Base-by-base conservation (phyloP, 2,113 vertebrate species). In the Campylorhamphus procurvoides region DNA sequence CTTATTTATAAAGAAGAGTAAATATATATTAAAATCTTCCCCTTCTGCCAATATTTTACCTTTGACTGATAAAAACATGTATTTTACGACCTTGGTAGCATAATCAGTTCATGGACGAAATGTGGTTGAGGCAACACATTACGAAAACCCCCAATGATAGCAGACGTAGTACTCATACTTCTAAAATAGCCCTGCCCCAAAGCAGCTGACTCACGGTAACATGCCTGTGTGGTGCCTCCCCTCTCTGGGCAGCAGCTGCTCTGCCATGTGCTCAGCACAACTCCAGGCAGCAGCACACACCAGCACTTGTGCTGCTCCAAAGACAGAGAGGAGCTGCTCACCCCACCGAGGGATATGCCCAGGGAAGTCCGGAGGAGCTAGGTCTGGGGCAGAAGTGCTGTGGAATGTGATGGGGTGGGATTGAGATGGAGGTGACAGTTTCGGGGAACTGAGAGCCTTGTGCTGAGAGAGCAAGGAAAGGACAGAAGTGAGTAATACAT, bases 201-300 rank as follows among this genome's bases (percentile, higher is more conserved):
- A 96, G 95, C 96, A 97, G 96, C 95, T 97, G 96, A 96, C 91
- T 97, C 96, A 95, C 1, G 66, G 64, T 84, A 90, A 81, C 42
- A 47, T 52, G 89, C 89, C 95, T 59, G 59, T 7, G 5, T 28
- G 76, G 76, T 90, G 76, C 93, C 93, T 81, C 64, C 91, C 83
- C 89, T 71, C 76, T 33, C 47, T 0, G 10, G 78, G 42, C 49
- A 90, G 93, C 96, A 96, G 94, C 96, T 94, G 96, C 76, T 84
- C 37, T 18, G 18, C 88, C 90, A 58, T 80, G 88, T 53, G 90
- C 88, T 93, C 86, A 89, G 94, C 93, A 95, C 83, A 93, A 86
- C 85, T 24, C 35, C n/a, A 46, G 55, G 90, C 92, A 95, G 84
- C 71, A 79, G 74, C 78, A 55, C 56, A 19, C 66, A 22, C 19